Evolutionary conservation across 2,797 vertebrate species (phyloP).

Genomic region (Cercopithecus mitis): DNA sequence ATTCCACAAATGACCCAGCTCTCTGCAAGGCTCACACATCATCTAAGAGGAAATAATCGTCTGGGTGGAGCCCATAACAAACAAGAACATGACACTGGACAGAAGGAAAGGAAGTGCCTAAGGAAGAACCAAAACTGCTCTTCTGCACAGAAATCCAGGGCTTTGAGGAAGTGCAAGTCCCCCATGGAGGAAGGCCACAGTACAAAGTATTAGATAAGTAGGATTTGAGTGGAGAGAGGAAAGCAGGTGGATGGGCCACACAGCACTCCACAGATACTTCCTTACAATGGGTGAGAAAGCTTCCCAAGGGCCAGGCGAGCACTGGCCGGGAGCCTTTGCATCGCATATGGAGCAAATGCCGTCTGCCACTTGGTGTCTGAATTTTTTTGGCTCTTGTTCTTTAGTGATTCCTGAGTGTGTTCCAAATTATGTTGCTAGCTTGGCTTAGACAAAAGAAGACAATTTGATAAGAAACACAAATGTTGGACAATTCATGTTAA

Average conservation of each 20-base stretch:
- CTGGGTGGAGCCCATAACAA: slow-evolving; percentile 28
- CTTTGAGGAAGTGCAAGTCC: background rate
- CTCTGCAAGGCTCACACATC: slow-evolving; percentile 52
- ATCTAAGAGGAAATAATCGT: slow-evolving; percentile 68
- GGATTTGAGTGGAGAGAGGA: background rate
- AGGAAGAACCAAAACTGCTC: slow-evolving; percentile 46
- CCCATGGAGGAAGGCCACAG: background rate
- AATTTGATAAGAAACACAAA: slow-evolving; percentile 85
- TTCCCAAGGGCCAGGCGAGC: background rate
- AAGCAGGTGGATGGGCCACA: background rate
- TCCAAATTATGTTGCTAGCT: slow-evolving; percentile 74
- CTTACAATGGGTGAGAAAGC: background rate
- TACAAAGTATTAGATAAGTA: background rate
- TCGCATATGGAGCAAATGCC: slow-evolving; percentile 35
- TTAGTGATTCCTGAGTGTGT: slow-evolving; percentile 72
- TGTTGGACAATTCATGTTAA: slow-evolving; percentile 83
- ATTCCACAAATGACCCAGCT: slow-evolving; percentile 64
- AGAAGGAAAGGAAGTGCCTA: background rate
- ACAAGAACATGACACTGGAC: background rate
- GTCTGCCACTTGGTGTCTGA: background rate
- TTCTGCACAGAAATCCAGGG: background rate
- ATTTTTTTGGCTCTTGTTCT: slow-evolving; percentile 66
- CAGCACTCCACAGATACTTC: background rate
- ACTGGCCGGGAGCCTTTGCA: slow-evolving; percentile 21
- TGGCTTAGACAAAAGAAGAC: slow-evolving; percentile 81